Base-by-base conservation (phyloP, 2,113 vertebrate genomes). In the Morone chrysops region DNA sequence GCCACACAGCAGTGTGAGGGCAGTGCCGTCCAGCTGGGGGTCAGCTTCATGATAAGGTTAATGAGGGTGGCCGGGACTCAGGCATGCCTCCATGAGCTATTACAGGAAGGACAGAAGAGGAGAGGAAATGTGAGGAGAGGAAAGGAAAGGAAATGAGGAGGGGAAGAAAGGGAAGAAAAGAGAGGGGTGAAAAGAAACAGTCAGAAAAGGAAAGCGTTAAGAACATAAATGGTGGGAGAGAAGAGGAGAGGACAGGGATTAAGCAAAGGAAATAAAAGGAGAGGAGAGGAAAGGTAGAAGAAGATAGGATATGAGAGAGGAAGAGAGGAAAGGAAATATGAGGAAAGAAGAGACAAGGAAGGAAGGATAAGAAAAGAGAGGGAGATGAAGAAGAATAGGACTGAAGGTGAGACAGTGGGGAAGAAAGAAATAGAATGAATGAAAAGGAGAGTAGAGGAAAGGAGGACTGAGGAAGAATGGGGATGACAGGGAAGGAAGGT, bases 11-110 rank as follows among this genome's bases (percentile, higher is more conserved):
- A 17, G 87, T 78, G 84, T 17, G 80, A 85, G 84, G 76, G 88
- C 75, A 77, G 57, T 5, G 48, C 25, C 40, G 83, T 90, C 85
- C 88, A 89, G 88, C 78, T 70, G 75, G 83, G 82, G 90, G 88
- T 84, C 84, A 88, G 79, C 54, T 65, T 86, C 78, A 90, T 89
- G 90, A 92, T 92, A 89, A 92, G 93, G 90, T 94, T 93, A 94
- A 93, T 91, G 85, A 93, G 87, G 81, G 90, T 88, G 92, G 86
- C 80, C 40, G 6, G 60, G 75, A 79, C 75, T 89, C 83, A 82
- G 89, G 62, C 93, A 93, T 90, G 93, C 81, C 66, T 90, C 80
- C 36, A 1, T 81, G 48, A 75, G 87, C 84, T 77, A 36, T 84
- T 84, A 90, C 65, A 75, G 88, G 72, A 75, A 53, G 76, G 62